These are phyloP conservation scores for Dasyornis broadbenti DNA, from an alignment of 2,113 vertebrate genomes.

Conservation along the genomic window DNA sequence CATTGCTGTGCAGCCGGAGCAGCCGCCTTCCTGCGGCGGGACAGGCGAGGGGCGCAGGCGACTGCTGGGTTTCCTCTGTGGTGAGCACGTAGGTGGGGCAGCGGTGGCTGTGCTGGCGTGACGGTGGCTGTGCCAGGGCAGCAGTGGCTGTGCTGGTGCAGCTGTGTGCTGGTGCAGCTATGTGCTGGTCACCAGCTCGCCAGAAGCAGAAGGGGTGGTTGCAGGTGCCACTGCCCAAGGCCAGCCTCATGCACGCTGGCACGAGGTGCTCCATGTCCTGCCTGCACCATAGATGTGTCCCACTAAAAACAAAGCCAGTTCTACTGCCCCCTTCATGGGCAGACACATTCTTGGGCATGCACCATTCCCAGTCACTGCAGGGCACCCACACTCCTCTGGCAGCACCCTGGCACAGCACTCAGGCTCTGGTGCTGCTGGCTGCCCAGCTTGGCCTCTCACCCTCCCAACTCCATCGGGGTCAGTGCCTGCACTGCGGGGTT, in stretches of 20 bases:
- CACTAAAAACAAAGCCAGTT: not conserved
- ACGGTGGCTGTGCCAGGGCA: not conserved
- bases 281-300: fast-evolving
- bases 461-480: fast-evolving
- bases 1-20: not conserved
- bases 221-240: fast-evolving
- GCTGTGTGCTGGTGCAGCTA: not conserved
- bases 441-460: not conserved
- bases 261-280: fast-evolving
- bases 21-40: not conserved
- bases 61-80: conserved; percentile 3
- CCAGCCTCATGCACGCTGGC: fast-evolving
- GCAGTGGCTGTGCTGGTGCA: not conserved
- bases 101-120: not conserved
- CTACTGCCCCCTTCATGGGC: not conserved
- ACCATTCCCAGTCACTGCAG: not conserved
- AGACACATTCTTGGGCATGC: too few relatives aligned
- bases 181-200: fast-evolving
- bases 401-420: fast-evolving
- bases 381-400: fast-evolving
- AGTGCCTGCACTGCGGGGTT: fast-evolving
- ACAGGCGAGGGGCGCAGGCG: not conserved
- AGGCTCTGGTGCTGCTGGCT: not conserved
- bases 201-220: not conserved
- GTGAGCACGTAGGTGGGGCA: not conserved